Evolutionary conservation across 1,140 invertebrate genomes (phyloP), one percentile per base, ranked within the genome.

Genomic region (Drosophila nigromelanica): DNA sequence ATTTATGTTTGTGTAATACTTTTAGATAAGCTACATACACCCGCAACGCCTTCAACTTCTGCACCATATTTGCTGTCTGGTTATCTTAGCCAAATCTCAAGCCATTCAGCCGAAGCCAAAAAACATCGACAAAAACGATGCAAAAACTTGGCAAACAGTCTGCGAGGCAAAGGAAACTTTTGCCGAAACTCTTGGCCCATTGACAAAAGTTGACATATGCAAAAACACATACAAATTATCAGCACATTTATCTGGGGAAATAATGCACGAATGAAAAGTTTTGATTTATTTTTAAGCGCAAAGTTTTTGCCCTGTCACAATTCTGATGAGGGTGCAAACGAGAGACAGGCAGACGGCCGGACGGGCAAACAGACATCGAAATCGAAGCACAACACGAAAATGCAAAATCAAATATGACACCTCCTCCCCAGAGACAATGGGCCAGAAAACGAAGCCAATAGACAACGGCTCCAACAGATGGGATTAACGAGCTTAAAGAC

Each of bases 201-300:
- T 74, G 66, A 74, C 72, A 70, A 74, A 74, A 74, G 72, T 74
- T 74, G 72, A 70, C 72, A 74, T 74, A 74, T 74, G 72, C 72
- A 74, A 74, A 74, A 70, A 68, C 63, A 68, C 67, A 70, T 63
- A 74, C 66, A 70, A 74, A 74, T 74, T 74, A 74, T 74, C 72
- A 74, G 72, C 66, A 69, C 67, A 74, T 74, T 74, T 74, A 74
- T 74, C 72, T 74, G 72, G 72, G 72, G 67, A 74, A 74, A 74
- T 74, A 73, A 73, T 73, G 72, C 72, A 63, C 67, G 72, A 74
- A 74, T 70, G 72, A 62, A 74, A 74, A 74, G 72, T 74, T 74
- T 74, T 74, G 72, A 74, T 74, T 74, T 74, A 74, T 74, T 74
- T 63, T 74, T 74, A 74, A 74, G 72, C 72, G 45, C 52, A 74